These are phyloP conservation scores for Caligus rogercresseyi DNA, from an alignment of 1,140 invertebrate species.

Conservation along the genomic window DNA sequence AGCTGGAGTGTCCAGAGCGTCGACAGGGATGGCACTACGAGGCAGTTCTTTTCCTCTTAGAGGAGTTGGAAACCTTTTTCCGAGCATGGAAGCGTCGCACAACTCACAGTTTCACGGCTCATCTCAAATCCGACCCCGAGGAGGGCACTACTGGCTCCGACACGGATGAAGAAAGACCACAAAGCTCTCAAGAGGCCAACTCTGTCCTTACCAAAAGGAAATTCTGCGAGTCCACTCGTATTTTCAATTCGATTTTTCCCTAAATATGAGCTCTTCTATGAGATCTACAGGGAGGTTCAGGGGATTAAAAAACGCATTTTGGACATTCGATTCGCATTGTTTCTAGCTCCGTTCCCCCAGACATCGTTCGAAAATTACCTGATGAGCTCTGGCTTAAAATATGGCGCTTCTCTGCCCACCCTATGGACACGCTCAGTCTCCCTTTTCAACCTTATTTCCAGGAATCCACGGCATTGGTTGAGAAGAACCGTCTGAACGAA, in stretches of 20 bases:
- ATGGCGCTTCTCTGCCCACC: background rate
- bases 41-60: background rate
- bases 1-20: background rate
- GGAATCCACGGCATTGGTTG: background rate
- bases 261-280: background rate
- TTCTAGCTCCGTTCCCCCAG: background rate
- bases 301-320: slow-evolving; percentile 6
- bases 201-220: background rate
- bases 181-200: background rate
- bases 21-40: background rate
- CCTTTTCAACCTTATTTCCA: background rate
- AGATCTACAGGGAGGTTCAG: background rate
- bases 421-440: background rate
- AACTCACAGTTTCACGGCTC: background rate
- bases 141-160: background rate
- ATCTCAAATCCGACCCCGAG: background rate
- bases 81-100: background rate
- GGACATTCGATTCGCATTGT: background rate
- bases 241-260: background rate
- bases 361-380: background rate
- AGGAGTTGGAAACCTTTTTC: background rate
- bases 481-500: slow-evolving; percentile 2
- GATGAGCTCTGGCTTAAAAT: slow-evolving; percentile 8
- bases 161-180: background rate
- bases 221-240: background rate